Percentiles rank a stretch among this genome's conserved stretches.
Conservation (phyloP, 2,113 vertebrate species). For the Suncus etruscus region DNA sequence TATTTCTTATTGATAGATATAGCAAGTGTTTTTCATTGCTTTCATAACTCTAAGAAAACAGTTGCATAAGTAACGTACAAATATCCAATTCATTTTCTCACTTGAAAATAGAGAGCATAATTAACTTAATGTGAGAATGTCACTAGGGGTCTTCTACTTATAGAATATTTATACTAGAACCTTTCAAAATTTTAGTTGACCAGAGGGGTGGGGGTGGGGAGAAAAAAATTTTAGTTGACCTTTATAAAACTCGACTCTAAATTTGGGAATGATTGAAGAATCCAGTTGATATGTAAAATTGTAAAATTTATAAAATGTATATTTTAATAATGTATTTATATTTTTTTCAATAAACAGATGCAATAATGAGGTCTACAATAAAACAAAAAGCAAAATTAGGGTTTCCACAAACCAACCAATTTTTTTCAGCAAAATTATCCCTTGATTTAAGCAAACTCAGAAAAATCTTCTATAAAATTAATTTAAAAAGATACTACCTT, state of each 20-base stretch:
- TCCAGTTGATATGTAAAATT: background rate
- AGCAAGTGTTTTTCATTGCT: constrained; percentile 70
- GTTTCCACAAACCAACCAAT: background rate
- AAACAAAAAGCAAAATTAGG: too few species aligned
- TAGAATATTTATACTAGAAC: too few species aligned
- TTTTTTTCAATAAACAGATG: too few species aligned
- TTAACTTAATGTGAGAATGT: constrained; percentile 23
- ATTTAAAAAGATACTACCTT: background rate
- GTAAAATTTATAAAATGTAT: background rate
- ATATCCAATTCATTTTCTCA: constrained; percentile 49
- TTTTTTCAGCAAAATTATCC: constrained; percentile 21
- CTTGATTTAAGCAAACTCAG: background rate
- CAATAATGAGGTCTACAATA: too few species aligned
- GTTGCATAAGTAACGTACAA: constrained; percentile 61
- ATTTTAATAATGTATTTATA: background rate
- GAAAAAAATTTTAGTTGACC: background rate
- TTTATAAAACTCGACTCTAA: constrained; percentile 2
- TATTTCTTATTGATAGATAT: constrained; percentile 67
- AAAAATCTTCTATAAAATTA: constrained; percentile 8
- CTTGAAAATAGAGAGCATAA: constrained; percentile 58
- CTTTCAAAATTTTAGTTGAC: background rate
- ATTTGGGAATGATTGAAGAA: background rate
- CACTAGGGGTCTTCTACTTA: background rate
- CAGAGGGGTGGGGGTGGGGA: too few species aligned
- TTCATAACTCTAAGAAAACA: constrained; percentile 56